Evolutionary conservation across 1,140 invertebrate species (phyloP).

Genomic region (Heliothis subflexa): DNA sequence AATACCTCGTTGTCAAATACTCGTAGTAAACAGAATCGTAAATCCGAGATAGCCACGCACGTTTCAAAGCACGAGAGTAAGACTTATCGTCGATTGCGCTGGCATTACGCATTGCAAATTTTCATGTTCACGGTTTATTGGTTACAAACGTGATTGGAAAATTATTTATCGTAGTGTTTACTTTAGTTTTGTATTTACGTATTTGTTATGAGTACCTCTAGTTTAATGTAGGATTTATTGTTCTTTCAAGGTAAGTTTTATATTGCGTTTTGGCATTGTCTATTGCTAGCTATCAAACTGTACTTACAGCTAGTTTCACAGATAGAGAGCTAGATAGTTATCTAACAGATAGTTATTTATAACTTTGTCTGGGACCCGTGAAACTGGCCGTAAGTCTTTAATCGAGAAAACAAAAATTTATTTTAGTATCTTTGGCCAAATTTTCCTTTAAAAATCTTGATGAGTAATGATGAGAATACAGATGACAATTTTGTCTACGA

Average conservation of each 20-base stretch:
- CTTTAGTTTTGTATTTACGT: neutral
- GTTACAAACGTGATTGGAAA: constrained; percentile 40
- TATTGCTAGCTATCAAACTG: too few species aligned
- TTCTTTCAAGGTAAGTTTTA: neutral
- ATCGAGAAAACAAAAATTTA: too few species aligned
- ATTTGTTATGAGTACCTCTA: neutral
- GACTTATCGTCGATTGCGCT: neutral
- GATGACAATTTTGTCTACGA: neutral
- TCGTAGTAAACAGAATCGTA: constrained; percentile 57
- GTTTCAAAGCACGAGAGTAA: constrained; percentile 37
- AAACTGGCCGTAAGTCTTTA: too few species aligned
- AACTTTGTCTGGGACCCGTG: too few species aligned
- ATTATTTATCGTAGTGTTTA: constrained; percentile 37
- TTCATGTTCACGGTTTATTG: constrained; percentile 35
- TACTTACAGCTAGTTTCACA: too few species aligned
- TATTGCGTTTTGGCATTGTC: neutral
- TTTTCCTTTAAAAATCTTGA: neutral
- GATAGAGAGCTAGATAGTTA: too few species aligned
- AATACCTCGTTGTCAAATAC: constrained; percentile 10
- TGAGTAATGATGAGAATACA: neutral
- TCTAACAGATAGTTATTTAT: too few species aligned
- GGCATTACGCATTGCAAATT: constrained; percentile 37
- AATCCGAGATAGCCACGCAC: constrained; percentile 48
- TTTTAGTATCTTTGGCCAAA: too few species aligned
- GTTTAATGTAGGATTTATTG: neutral